Evolutionary conservation across 2,113 vertebrate species (phyloP), one percentile per base, ranked within the genome.

Genomic region (Chrysemys picta): DNA sequence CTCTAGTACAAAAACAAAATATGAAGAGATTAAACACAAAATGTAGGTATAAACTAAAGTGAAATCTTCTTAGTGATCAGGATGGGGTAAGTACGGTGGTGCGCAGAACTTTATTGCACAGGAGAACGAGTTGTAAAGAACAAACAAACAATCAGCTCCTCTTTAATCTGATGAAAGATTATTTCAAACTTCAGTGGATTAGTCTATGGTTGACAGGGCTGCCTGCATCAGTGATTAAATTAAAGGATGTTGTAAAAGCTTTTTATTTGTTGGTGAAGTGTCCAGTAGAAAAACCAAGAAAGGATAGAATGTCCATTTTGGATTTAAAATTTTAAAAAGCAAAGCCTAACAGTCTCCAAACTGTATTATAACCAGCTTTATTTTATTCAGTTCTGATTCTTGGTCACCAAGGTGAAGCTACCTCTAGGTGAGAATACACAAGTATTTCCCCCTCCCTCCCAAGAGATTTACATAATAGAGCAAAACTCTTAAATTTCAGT

Each of bases 151-250:
- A 75, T 29, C 24, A 72, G 27, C 35, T 95, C 80, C 42, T 83
- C 79, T 89, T 92, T 94, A 94, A 94, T 96, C 93, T 96, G 92
- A 84, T 93, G 81, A 95, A 86, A 97, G 91, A 95, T 92, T 94
- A 93, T 69, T 94, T n/a, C 85, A 96, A 95, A 83, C 29, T 90
- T 93, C 82, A 0, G 3, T 1, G 4, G 93, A 95, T 96, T 94
- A 95, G 57, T 50, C 59, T 84, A 79, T 47, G 91, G 82, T 5
- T 92, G 82, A 87, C 89, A 93, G 88, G 9, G 54, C 83, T 92
- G 86, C 47, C 69, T 25, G 3, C 45, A 82, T 88, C 72, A 88
- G 49, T 0, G 47, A 95, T 91, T 92, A 93, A 97, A 95, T 86
- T 65, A 95, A 94, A 97, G 85, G 90, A 91, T 84, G 72, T 87